phyloP scores from a whole-genome alignment of 2,888 invertebrate species.

The Acrobasis suavella region DNA sequence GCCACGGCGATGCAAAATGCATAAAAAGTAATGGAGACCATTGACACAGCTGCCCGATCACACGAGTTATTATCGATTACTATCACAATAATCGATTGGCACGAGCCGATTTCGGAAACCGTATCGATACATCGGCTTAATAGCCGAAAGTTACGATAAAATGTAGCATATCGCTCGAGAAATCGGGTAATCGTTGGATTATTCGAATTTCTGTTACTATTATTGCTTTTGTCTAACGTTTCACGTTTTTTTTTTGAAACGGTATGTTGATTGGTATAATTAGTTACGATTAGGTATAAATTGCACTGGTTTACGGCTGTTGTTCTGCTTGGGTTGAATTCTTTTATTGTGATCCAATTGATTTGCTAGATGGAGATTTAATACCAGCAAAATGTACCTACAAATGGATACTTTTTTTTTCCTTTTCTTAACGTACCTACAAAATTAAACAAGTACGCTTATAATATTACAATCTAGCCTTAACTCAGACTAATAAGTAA shows the following conservation, averaged over 20 bases:
- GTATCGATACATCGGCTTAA: conserved; percentile 33
- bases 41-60: conserved; percentile 52
- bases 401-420: too few species aligned
- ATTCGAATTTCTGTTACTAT: conserved; percentile 17
- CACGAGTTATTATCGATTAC: conserved; percentile 64
- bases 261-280: conserved; percentile 16
- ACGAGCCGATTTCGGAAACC: conserved; percentile 60
- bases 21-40: conserved; percentile 18
- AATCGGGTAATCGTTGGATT: conserved; percentile 21
- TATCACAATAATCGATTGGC: conserved; percentile 68
- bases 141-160: conserved; percentile 25
- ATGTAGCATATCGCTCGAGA: conserved; percentile 18
- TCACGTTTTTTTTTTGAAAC: conserved; percentile 12
- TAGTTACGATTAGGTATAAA: not conserved
- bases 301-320: not conserved
- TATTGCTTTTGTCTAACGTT: conserved; percentile 13
- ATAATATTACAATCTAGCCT: too few species aligned
- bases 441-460: too few species aligned
- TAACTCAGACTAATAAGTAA: too few species aligned
- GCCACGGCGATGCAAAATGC: conserved; percentile 7
- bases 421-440: too few species aligned
- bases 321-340: not conserved
- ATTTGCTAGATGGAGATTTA: too few species aligned
- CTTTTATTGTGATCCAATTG: not conserved
- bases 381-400: too few species aligned